Conservation (phyloP, 2,888 invertebrate genomes). For the Orthonychiurus folsomi region DNA sequence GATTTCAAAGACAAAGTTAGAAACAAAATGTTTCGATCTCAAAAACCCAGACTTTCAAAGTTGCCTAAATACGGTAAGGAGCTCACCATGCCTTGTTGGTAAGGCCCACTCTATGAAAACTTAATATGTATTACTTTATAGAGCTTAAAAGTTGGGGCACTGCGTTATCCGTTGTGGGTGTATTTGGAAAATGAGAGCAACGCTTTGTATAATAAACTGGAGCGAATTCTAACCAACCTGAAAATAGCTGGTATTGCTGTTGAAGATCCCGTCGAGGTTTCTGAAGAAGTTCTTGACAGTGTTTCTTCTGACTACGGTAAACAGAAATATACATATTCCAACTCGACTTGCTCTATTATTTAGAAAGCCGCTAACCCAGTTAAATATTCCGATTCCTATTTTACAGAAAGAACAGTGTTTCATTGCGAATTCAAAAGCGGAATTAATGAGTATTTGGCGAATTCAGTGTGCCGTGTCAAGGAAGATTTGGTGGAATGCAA, state of each 20-base stretch:
- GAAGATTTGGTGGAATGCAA: neutral
- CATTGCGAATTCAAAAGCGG: neutral
- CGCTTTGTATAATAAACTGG: neutral
- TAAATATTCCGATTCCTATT: neutral
- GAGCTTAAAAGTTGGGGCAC: neutral
- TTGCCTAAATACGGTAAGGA: neutral
- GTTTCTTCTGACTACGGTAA: neutral
- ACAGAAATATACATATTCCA: no score
- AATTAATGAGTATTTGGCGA: neutral
- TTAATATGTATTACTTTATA: no score
- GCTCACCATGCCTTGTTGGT: no score
- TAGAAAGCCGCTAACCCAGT: conserved; percentile 1
- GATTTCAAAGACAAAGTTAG: conserved; percentile 3
- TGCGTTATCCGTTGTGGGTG: neutral
- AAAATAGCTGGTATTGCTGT: neutral
- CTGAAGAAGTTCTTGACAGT: neutral
- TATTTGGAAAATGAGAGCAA: neutral
- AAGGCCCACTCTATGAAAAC: no score
- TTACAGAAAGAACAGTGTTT: neutral
- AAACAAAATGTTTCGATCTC: conserved; percentile 2
- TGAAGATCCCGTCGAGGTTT: neutral
- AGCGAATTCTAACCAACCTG: neutral
- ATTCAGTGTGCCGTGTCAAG: neutral
- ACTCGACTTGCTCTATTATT: neutral
- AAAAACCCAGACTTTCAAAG: neutral